phyloP scores from a whole-genome alignment of 2,888 invertebrate species.

The Eurytoma californica region DNA sequence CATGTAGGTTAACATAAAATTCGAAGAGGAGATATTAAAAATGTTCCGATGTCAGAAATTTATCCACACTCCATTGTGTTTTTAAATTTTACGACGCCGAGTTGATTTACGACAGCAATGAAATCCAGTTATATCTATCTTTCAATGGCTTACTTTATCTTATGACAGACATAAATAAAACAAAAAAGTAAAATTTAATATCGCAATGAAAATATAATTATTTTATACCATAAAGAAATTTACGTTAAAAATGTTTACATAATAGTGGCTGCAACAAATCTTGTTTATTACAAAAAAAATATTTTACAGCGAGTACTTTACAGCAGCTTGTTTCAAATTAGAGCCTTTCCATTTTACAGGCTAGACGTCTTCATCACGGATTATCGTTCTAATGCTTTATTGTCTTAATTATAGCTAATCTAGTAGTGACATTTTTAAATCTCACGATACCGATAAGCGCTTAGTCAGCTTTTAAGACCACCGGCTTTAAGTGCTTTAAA shows the following conservation, averaged over 20 bases:
- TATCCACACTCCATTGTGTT: conserved; percentile 31
- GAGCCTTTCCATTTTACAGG: background rate
- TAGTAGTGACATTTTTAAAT: conserved; percentile 47
- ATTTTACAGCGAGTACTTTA: too few species aligned
- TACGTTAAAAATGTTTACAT: too few species aligned
- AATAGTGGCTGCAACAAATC: too few species aligned
- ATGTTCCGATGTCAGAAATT: conserved; percentile 13
- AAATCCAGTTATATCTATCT: conserved; percentile 16
- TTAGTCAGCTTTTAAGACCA: conserved; percentile 48
- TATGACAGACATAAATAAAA: conserved; percentile 6
- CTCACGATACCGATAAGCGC: conserved; percentile 46
- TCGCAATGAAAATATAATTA: background rate
- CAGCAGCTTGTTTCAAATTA: too few species aligned
- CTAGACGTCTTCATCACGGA: conserved; percentile 4
- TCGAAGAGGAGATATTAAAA: conserved; percentile 36
- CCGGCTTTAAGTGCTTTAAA: conserved; percentile 45
- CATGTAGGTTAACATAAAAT: conserved; percentile 17
- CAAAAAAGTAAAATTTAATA: background rate
- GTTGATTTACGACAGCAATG: conserved; percentile 39
- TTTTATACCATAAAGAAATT: too few species aligned
- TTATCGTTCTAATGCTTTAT: conserved; percentile 6
- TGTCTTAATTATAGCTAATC: conserved; percentile 43
- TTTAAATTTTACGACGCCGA: conserved; percentile 8
- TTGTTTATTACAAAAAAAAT: too few species aligned
- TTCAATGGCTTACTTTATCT: conserved; percentile 27